Percentiles rank a stretch among this genome's conserved stretches.
Conservation (phyloP, 2,888 invertebrate species). For the Pristionchus japonicus region DNA sequence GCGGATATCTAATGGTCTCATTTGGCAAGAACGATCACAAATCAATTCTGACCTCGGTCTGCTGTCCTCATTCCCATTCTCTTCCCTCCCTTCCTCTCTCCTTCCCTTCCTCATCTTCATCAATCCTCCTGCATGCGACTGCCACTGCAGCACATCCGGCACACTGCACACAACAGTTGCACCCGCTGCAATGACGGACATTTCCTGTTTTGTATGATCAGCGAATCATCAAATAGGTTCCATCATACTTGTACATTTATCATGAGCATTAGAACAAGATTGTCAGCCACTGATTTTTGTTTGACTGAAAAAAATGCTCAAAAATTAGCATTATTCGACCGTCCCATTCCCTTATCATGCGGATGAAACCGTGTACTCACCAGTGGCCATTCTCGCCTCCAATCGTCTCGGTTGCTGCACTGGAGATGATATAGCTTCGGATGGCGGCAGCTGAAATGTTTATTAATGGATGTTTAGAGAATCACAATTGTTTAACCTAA, state of each 20-base stretch:
- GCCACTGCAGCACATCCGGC: constrained; percentile 39
- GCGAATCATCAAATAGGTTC: too few relatives aligned
- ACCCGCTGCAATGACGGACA: constrained; percentile 24
- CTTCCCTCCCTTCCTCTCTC: neutral
- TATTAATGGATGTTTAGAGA: neutral
- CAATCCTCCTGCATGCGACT: neutral
- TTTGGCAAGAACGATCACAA: too few relatives aligned
- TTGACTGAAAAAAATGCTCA: too few relatives aligned
- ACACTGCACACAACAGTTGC: constrained; percentile 15
- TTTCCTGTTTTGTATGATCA: too few relatives aligned
- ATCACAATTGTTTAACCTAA: neutral
- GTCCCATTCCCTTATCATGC: neutral
- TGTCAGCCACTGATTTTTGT: too few relatives aligned
- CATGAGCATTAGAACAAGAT: too few relatives aligned
- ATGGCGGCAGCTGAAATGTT: neutral
- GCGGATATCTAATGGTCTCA: too few relatives aligned
- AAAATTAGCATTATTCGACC: neutral
- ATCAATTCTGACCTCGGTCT: neutral
- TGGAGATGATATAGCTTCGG: neutral
- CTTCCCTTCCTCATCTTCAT: neutral
- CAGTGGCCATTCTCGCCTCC: neutral
- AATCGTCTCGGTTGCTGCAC: neutral
- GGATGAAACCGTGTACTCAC: neutral
- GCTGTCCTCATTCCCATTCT: neutral
- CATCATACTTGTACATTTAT: too few relatives aligned